phyloP scores from a whole-genome alignment of 2,888 invertebrate species.

The Nomada lathburiana region DNA sequence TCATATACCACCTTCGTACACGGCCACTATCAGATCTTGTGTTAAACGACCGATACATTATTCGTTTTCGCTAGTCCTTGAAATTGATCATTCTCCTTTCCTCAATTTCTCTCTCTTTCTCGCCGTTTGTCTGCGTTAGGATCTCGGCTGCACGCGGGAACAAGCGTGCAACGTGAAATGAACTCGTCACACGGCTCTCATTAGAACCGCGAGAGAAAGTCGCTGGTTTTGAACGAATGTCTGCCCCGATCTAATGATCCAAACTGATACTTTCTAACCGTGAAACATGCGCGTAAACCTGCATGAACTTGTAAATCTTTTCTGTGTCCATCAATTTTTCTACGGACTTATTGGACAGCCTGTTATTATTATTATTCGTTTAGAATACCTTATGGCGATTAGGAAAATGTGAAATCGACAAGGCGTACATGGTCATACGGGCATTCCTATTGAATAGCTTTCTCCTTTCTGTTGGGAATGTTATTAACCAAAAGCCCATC shows the following conservation, averaged over 20 bases:
- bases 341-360: not conserved
- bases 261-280: conserved; percentile 56
- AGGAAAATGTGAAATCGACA: conserved; percentile 21
- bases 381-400: conserved; percentile 13
- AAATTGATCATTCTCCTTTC: conserved; percentile 55
- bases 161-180: conserved; percentile 46
- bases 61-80: conserved; percentile 57
- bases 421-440: not conserved
- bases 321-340: conserved; percentile 12
- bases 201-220: conserved; percentile 62
- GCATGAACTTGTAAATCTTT: conserved; percentile 7
- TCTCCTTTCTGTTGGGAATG: not conserved
- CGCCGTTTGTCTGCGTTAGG: not conserved
- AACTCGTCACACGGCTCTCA: conserved; percentile 57
- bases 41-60: conserved; percentile 59
- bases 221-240: conserved; percentile 27
- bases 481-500: not conserved
- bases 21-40: conserved; percentile 60
- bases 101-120: conserved; percentile 45
- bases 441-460: conserved; percentile 15
- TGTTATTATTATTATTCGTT: conserved; percentile 13
- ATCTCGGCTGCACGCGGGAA: conserved; percentile 14
- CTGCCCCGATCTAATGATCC: conserved; percentile 22
- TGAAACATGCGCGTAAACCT: conserved; percentile 7
- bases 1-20: conserved; percentile 64